phyloP scores from a whole-genome alignment of 1,140 invertebrate genomes.

The Pseudomyrmex cubaensis region DNA sequence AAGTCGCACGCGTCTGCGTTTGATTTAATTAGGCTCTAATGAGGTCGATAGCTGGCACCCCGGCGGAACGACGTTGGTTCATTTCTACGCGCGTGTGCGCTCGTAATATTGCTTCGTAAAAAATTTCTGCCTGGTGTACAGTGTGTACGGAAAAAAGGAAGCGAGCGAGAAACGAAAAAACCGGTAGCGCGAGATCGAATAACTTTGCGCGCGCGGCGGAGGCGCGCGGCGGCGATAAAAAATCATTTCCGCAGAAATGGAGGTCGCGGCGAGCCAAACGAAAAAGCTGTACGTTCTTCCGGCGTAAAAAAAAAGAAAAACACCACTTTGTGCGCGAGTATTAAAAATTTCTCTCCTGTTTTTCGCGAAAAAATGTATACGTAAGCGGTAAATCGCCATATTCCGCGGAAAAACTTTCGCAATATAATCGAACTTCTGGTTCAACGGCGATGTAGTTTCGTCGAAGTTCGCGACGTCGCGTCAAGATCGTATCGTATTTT shows the following conservation, averaged over 20 bases:
- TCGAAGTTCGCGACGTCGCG: slow-evolving; percentile 4
- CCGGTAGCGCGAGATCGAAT: background rate
- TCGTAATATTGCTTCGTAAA: background rate
- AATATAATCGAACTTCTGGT: background rate
- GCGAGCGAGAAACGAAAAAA: background rate
- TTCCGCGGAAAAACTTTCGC: background rate
- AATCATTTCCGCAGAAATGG: background rate
- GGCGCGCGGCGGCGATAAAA: background rate
- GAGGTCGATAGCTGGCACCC: background rate
- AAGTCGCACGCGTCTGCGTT: background rate
- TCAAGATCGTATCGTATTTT: slow-evolving; percentile 2
- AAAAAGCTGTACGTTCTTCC: background rate
- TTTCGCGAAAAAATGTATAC: background rate
- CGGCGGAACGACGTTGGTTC: background rate
- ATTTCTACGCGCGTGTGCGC: background rate
- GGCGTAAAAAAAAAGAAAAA: no score
- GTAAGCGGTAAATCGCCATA: background rate
- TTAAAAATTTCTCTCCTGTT: slow-evolving; percentile 2
- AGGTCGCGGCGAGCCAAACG: background rate
- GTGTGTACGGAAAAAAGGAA: background rate
- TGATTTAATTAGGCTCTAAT: slow-evolving; percentile 47
- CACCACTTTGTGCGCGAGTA: background rate
- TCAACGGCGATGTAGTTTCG: background rate
- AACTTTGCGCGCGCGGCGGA: background rate
- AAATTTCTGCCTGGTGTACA: slow-evolving; percentile 2